Base-by-base conservation (phyloP, 2,113 vertebrate genomes). In the Crypturellus undulatus region DNA sequence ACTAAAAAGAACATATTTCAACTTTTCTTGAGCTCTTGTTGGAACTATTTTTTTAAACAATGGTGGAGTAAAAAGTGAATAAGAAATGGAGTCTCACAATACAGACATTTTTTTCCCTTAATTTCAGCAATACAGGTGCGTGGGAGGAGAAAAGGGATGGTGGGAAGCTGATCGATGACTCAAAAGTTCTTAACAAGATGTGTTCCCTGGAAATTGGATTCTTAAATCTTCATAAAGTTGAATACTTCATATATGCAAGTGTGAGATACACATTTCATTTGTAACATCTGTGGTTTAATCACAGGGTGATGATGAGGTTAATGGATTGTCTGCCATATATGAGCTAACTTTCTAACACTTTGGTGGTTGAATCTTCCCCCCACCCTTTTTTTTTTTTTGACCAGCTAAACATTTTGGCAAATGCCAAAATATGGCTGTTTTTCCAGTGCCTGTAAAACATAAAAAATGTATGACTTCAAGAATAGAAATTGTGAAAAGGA, bases 91-190 rank as follows among this genome's bases (percentile, higher is more conserved):
- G 30, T 76, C 49, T 92, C 52, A 76, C 72, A 93, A 90, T 59
- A 36, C 65, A 52, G 90, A 75, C 34, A 76, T 70, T 88, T 95
- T 69, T 85, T 90, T 86, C 77, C 76, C 85, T 80, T 69, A 79
- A 49, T 78, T 93, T 90, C 52, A 94, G 94, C 76, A 91, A 88
- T 84, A 83, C 85, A 94, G 91, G 90, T 94, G 93, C 1, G 93
- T 96, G 62, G 93, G 95, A 96, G 69, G 79, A 94, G 79, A 91
- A 96, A 84, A 88, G 34, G 67, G 77, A 81, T 92, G 86, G 94
- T 96, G 95, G 96, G 93, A 95, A 97, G 90, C 93, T 90, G 92
- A 96, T 94, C 68, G 79, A 96, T 96, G 96, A 97, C 90, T 96
- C 94, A 94, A 84, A 94, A 96, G 94, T 92, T 92, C 95, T 75